These are phyloP conservation scores for Brevimyrus niger DNA, from an alignment of 2,113 vertebrate genomes.

Conservation along the genomic window DNA sequence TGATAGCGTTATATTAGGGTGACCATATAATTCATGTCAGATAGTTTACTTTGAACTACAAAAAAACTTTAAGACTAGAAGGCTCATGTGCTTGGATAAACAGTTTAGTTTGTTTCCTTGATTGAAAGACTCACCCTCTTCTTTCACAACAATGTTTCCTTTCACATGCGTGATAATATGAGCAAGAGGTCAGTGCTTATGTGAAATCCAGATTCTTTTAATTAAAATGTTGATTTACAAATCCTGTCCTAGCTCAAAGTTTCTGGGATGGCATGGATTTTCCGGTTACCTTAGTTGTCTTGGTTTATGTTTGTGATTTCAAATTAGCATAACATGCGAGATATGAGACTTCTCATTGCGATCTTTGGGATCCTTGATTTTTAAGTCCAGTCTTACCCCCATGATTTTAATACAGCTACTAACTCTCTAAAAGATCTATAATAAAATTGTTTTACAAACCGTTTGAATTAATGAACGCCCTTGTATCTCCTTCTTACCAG, in stretches of 20 bases:
- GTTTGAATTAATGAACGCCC: neutral
- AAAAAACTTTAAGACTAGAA: neutral
- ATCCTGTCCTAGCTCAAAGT: neutral
- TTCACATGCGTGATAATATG: neutral
- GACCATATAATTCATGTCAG: neutral
- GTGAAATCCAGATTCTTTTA: neutral
- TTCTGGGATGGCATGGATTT: neutral
- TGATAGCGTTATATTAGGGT: neutral
- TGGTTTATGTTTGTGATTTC: neutral
- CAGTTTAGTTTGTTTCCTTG: neutral
- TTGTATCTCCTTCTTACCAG: slow-evolving; percentile 6
- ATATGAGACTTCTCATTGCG: neutral
- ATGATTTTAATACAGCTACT: neutral
- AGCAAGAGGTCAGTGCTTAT: neutral
- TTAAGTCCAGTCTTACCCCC: neutral
- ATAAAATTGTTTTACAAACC: neutral
- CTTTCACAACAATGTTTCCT: neutral
- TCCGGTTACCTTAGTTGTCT: neutral
- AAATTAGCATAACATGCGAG: neutral
- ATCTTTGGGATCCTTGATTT: neutral
- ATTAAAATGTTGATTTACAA: neutral
- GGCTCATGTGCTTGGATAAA: neutral
- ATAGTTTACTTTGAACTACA: neutral
- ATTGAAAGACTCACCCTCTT: neutral
- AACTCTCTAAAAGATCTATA: neutral